A percentile compares a stretch with the other conserved stretches of the same genome.
These are phyloP conservation scores for Ascidia mentula DNA, from an alignment of 23 tunicate species.

Conservation along the genomic window DNA sequence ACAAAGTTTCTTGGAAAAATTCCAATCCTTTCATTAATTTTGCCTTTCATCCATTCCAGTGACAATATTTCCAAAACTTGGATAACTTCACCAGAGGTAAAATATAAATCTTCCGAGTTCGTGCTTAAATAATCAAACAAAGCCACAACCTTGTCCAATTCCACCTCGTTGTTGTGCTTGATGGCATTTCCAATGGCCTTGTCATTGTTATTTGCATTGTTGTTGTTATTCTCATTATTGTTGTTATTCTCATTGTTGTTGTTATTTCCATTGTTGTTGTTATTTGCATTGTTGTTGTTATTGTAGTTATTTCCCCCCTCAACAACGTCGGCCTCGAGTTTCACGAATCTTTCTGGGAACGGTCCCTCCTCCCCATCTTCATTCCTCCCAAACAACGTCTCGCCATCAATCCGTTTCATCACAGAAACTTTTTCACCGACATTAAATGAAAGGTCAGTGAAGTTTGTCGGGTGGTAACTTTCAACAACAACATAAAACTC, in stretches of 20 bases:
- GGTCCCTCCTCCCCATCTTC: slow-evolving; percentile 66
- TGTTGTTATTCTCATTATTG: neutral
- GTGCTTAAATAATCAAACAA: slow-evolving; percentile 1
- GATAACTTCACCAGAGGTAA: slow-evolving; percentile 20
- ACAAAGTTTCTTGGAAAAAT: slow-evolving; percentile 35
- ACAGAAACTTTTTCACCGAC: slow-evolving; percentile 49
- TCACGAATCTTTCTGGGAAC: slow-evolving; percentile 37
- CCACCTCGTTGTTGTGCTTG: neutral
- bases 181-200: neutral
- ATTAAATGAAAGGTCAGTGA: slow-evolving; percentile 43
- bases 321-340: slow-evolving; percentile 4
- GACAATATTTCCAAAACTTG: slow-evolving; percentile 2
- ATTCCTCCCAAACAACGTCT: slow-evolving; percentile 53
- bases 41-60: slow-evolving; percentile 33
- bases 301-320: neutral
- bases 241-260: too few relatives aligned
- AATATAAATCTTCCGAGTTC: slow-evolving; percentile 19
- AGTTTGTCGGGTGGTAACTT: slow-evolving; percentile 33
- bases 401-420: slow-evolving; percentile 33
- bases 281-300: neutral
- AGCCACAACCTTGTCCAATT: slow-evolving; percentile 2
- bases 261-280: neutral
- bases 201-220: neutral
- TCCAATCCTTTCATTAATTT: slow-evolving; percentile 3
- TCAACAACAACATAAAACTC: slow-evolving; percentile 16